These are phyloP conservation scores for Cygnus olor DNA, from an alignment of 2,797 vertebrate genomes.

Conservation along the genomic window DNA sequence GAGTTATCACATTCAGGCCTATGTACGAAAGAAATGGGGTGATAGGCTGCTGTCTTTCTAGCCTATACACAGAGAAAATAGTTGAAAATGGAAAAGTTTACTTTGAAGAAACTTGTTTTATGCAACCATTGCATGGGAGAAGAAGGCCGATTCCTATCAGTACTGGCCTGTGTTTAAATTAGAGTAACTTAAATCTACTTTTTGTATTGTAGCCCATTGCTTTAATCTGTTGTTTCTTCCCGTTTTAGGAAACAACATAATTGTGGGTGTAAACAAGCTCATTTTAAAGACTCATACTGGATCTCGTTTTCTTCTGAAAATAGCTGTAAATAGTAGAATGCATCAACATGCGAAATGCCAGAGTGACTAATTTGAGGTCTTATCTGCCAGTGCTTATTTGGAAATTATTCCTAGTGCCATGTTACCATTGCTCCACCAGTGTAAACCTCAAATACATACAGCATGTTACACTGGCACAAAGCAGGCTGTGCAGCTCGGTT, in stretches of 20 bases:
- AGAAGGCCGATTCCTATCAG: not conserved
- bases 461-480: not conserved
- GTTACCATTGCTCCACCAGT: not conserved
- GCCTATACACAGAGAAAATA: not conserved
- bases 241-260: not conserved
- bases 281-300: conserved; percentile 4
- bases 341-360: not conserved
- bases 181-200: not conserved
- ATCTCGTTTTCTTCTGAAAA: conserved; percentile 24
- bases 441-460: not conserved
- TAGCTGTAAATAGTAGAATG: not conserved
- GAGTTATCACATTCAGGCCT: not conserved
- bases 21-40: not conserved
- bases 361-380: conserved; percentile 19
- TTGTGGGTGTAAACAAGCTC: conserved; percentile 23
- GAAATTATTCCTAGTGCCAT: not conserved
- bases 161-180: not conserved
- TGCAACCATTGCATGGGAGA: not conserved
- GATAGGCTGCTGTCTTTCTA: not conserved
- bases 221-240: conserved; percentile 2
- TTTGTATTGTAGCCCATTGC: not conserved
- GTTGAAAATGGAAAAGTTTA: not conserved
- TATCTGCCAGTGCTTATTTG: conserved; percentile 11
- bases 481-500: not conserved
- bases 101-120: not conserved